Base-by-base conservation (phyloP, 1,140 invertebrate species). In the Drosophila bocqueti region DNA sequence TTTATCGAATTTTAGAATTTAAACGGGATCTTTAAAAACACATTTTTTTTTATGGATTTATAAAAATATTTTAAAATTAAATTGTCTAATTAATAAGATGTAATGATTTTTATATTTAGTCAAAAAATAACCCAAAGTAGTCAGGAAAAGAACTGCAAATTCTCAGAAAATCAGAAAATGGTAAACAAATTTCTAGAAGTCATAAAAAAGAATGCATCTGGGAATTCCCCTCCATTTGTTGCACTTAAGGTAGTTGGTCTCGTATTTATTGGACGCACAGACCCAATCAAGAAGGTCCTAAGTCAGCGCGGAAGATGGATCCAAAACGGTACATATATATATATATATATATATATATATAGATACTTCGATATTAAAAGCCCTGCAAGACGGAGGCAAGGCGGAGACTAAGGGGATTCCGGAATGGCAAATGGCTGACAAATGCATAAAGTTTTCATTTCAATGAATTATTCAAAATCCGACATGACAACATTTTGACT, bases 391-490 rank as follows among this genome's bases (percentile, higher is more conserved):
- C 24, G 31, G 11, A 7, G 31, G 50, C 34, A 18, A 29, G 36
- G 4, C 10, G n/a, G 8, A n/a, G 36, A 15, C 9, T 40, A n/a
- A 49, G 47, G 24, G 50, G 57, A 66, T 47, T 42, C 40, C 45
- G 31, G 60, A 66, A 73, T 77, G 63, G 61, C 72, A 83, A 81
- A 89, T 80, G 84, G 84, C 83, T 86, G 83, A 87, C 84, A 87
- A 89, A 80, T 87, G 84, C 84, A 86, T 87, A 79, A 79, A 87
- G 84, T 83, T 87, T 80, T 80, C 80, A 89, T 89, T 83, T 77
- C 68, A 72, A 87, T 87, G 81, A 87, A 89, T 89, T 87, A 87
- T 87, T 87, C 83, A 87, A 89, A 83, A 89, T 87, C 64, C 73
- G 77, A 72, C 77, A 84, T 89, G 83, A 87, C 85, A 89, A 81